Evolutionary conservation across 2,797 vertebrate genomes (phyloP), one percentile per base, ranked within the genome.

Genomic region (Synanceia verrucosa): DNA sequence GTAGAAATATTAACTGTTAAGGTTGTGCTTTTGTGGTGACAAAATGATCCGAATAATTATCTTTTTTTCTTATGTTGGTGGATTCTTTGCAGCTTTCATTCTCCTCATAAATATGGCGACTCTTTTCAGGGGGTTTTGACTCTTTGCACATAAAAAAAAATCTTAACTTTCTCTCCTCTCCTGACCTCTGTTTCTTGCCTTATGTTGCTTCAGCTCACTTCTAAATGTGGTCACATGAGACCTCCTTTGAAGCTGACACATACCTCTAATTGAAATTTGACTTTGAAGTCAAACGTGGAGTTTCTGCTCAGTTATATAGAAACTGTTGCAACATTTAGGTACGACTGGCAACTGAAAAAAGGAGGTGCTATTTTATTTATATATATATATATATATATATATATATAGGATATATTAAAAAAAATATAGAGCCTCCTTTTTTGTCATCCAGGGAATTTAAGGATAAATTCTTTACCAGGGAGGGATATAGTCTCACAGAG

Each of bases 201-300:
- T 31, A 21, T 21, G 18, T 74, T 72, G 73, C 73, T 75, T 81
- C 72, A 74, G 60, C 70, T 76, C 43, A 56, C 46, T 26, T 16
- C 34, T 28, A 47, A 60, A 75, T 48, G 46, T 69, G 47, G 46
- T 69, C 69, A 64, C 51, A 57, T 74, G 55, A 58, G 34, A 44
- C 29, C 5, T 44, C 31, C 39, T 78, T 74, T 77, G 62, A 73
- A 73, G 59, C 24, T 29, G 34, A 78, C 50, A 50, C 12, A 3
- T 53, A 52, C 19, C 34, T 53, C 13, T 57, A 65, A 65, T 62
- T 71, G 37, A 76, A 81, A 68, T 58, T 23, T 14, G 55, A 58
- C 75, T 79, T 73, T 70, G 52, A 67, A 71, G 67, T 55, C 34
- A 18, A 47, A 66, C 76, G 33, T 29, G 14, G 61, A 19, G n/a